These are phyloP conservation scores for Poicephalus meyeri DNA, from an alignment of 2,113 vertebrate genomes.

Conservation along the genomic window DNA sequence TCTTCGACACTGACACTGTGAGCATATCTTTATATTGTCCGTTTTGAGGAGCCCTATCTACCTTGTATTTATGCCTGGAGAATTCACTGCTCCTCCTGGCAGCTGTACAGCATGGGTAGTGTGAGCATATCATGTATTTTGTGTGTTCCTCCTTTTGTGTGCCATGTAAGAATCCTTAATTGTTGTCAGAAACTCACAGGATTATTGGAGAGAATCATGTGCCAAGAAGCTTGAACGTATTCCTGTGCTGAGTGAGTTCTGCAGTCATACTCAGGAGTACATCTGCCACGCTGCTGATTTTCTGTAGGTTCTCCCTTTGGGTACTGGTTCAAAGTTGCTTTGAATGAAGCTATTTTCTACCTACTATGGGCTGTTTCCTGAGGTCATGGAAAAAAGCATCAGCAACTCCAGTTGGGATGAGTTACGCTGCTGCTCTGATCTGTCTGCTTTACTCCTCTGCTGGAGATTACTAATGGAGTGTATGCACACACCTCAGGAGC, in stretches of 20 bases:
- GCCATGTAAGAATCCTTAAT: not conserved
- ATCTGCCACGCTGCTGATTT: not conserved
- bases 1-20: not conserved
- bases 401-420: not conserved
- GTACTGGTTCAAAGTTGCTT: not conserved
- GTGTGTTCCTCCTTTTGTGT: not conserved
- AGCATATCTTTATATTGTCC: not conserved
- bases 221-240: not conserved
- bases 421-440: not conserved
- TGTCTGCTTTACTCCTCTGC: not conserved
- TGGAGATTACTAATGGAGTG: not conserved
- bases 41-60: not conserved
- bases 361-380: not conserved
- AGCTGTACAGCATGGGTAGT: not conserved
- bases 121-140: not conserved
- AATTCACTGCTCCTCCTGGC: not conserved
- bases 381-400: not conserved
- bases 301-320: not conserved
- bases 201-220: not conserved
- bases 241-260: not conserved
- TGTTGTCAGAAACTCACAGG: not conserved
- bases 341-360: not conserved
- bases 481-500: not conserved
- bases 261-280: not conserved
- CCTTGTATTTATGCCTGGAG: not conserved